Conservation (phyloP, 2,113 vertebrate genomes). For the Zapus hudsonius region DNA sequence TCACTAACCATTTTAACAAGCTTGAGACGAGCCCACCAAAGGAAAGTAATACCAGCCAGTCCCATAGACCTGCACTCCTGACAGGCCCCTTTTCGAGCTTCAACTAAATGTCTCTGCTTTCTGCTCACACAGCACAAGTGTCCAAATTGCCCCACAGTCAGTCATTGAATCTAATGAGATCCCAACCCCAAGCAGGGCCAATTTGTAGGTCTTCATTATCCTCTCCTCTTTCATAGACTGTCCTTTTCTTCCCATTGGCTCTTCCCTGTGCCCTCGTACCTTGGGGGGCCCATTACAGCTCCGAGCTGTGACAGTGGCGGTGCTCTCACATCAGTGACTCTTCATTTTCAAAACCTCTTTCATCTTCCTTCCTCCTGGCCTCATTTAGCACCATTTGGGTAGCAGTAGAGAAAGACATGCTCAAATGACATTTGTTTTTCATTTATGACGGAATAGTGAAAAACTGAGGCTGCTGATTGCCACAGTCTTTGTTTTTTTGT, state of each 20-base stretch:
- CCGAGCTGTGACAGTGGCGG: neutral
- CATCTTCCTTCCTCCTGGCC: neutral
- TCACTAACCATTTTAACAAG: neutral
- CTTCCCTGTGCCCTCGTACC: neutral
- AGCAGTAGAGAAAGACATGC: neutral
- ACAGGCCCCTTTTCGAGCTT: neutral
- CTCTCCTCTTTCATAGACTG: neutral
- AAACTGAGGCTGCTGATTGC: neutral
- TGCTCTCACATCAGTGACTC: neutral
- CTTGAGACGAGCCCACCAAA: neutral
- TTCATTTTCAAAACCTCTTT: neutral
- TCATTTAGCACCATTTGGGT: neutral
- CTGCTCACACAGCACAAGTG: neutral
- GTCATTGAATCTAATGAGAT: neutral
- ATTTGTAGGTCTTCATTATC: fast-evolving
- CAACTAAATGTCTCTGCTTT: neutral
- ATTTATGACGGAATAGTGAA: neutral
- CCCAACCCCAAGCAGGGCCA: neutral
- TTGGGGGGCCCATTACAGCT: neutral
- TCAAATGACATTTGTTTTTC: neutral
- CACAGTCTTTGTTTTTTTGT: neutral
- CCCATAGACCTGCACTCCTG: neutral
- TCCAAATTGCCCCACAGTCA: neutral
- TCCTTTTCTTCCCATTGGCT: too few relatives aligned
- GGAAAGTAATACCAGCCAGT: neutral